Evolutionary conservation across 2,888 invertebrate genomes (phyloP).

Genomic region (Xanthorhoe designata): DNA sequence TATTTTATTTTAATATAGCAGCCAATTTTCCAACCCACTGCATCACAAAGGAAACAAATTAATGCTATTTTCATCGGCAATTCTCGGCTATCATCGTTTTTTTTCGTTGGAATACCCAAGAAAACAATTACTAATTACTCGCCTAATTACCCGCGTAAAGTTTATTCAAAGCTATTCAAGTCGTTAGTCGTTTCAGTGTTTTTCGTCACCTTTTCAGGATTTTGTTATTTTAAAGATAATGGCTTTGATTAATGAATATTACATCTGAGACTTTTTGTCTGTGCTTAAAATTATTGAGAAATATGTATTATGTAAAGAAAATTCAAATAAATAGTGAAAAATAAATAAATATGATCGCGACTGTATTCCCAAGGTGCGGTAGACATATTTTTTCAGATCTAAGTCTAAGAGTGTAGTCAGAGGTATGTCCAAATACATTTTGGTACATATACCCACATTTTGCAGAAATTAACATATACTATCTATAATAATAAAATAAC

Average conservation of each 20-base stretch:
- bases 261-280: background rate
- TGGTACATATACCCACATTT: no score
- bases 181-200: background rate
- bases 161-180: conserved; percentile 14
- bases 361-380: no score
- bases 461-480: no score
- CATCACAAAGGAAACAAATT: conserved; percentile 8
- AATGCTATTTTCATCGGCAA: conserved; percentile 3
- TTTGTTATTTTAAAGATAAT: background rate
- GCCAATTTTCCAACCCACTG: conserved; percentile 6
- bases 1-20: background rate
- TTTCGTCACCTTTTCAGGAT: background rate
- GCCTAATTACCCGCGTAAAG: conserved; percentile 15
- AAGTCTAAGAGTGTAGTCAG: no score
- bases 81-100: conserved; percentile 1
- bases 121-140: conserved; percentile 12
- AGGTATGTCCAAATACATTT: no score
- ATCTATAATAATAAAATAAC: no score
- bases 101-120: conserved; percentile 12
- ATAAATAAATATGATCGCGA: no score
- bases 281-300: background rate
- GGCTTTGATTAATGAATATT: background rate
- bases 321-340: no score
- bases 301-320: background rate
- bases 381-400: no score